These are phyloP conservation scores for Rhodeus uyekii DNA, from an alignment of 2,797 vertebrate genomes.

Conservation along the genomic window DNA sequence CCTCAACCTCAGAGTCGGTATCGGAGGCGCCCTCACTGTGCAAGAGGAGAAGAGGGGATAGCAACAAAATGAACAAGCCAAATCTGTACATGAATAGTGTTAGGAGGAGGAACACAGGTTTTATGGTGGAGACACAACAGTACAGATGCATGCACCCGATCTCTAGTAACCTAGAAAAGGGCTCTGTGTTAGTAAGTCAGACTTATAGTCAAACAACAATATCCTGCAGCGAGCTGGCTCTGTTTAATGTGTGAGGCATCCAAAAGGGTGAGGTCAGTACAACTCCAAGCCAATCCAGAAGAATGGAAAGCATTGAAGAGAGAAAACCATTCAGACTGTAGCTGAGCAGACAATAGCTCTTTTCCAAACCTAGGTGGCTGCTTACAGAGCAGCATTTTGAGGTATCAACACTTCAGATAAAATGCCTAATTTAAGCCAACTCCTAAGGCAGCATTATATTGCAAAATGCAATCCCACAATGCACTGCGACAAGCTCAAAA, in stretches of 20 bases:
- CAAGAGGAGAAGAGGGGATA: neutral
- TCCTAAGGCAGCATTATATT: neutral
- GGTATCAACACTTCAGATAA: neutral
- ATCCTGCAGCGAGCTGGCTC: constrained; percentile 49
- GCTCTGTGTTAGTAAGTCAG: constrained; percentile 52
- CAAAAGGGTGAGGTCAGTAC: constrained; percentile 35
- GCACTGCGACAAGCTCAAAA: neutral
- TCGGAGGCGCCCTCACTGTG: constrained; percentile 90
- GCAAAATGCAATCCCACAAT: neutral
- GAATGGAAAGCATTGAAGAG: constrained; percentile 18
- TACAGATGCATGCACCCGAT: constrained; percentile 62
- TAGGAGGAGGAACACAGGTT: constrained; percentile 52
- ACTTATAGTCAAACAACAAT: constrained; percentile 13
- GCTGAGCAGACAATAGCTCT: neutral
- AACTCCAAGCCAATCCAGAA: constrained; percentile 49
- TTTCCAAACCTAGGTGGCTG: neutral
- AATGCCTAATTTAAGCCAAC: neutral
- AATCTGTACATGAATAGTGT: constrained; percentile 43
- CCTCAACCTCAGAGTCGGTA: constrained; percentile 90
- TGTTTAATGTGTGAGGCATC: constrained; percentile 17
- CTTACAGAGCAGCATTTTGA: neutral
- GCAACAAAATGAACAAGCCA: constrained; percentile 13
- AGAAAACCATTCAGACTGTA: constrained; percentile 29
- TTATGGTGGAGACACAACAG: constrained; percentile 37
- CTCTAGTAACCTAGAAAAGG: constrained; percentile 45